Percentiles rank a stretch among this genome's conserved stretches.
Conservation (phyloP, 2,888 invertebrate species). For the Acleris literana region DNA sequence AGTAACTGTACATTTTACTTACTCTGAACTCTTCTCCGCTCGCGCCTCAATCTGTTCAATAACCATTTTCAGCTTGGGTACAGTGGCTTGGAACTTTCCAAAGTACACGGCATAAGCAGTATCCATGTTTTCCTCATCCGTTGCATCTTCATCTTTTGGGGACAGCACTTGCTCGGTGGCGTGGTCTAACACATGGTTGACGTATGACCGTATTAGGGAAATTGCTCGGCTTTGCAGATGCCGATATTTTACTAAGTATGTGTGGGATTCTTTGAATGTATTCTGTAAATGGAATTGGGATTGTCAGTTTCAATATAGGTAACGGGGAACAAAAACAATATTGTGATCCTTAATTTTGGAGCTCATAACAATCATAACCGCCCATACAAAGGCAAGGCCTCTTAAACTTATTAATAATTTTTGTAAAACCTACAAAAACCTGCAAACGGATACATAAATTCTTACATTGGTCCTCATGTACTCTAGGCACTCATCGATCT, state of each 20-base stretch:
- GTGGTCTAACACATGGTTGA: constrained; percentile 89
- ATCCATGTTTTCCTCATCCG: constrained; percentile 77
- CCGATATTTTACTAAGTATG: constrained; percentile 92
- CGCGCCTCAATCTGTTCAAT: constrained; percentile 92
- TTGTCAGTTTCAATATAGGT: constrained; percentile 20
- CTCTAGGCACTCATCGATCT: constrained; percentile 93
- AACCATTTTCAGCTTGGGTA: constrained; percentile 91
- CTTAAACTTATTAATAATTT: too few relatives aligned
- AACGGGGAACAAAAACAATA: not conserved
- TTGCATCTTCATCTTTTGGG: constrained; percentile 59
- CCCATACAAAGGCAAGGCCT: too few relatives aligned
- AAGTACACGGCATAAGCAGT: constrained; percentile 94
- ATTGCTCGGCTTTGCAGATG: constrained; percentile 93
- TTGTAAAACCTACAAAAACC: too few relatives aligned
- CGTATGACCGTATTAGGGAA: constrained; percentile 90
- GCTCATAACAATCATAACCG: too few relatives aligned
- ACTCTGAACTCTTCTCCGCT: constrained; percentile 89
- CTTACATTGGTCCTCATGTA: constrained; percentile 93
- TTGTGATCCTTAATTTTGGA: too few relatives aligned
- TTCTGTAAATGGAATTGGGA: constrained; percentile 77
- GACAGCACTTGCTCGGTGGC: constrained; percentile 90
- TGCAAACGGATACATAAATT: constrained; percentile 32
- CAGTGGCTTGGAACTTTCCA: constrained; percentile 97
- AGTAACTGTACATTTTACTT: constrained; percentile 56
- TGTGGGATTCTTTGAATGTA: constrained; percentile 92